phyloP scores from a whole-genome alignment of 2,113 vertebrate species.

The Vidua chalybeata region DNA sequence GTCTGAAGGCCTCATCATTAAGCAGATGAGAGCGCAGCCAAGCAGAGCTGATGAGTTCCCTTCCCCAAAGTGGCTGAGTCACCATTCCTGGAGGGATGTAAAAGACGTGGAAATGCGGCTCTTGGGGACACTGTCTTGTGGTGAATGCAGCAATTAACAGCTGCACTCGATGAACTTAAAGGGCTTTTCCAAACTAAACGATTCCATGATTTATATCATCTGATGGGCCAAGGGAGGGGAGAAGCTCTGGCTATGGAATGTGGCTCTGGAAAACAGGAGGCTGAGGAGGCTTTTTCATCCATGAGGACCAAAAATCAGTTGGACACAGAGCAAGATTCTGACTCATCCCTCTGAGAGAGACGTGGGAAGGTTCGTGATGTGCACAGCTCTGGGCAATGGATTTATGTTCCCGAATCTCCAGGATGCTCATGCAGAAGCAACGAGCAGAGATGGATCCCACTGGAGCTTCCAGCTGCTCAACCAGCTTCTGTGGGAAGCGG shows the following conservation, averaged over 20 bases:
- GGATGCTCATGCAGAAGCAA: neutral
- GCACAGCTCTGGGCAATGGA: fast-evolving
- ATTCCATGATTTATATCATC: neutral
- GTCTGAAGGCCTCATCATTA: neutral
- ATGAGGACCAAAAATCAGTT: neutral
- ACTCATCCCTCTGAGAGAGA: neutral
- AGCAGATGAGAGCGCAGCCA: neutral
- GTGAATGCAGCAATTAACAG: neutral
- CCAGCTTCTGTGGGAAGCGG: neutral
- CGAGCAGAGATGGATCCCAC: fast-evolving
- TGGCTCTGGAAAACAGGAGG: neutral
- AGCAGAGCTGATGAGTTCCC: neutral
- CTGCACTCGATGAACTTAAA: neutral
- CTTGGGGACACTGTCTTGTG: neutral
- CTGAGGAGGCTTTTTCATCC: neutral
- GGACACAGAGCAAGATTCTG: neutral
- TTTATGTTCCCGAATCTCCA: neutral
- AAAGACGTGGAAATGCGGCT: neutral
- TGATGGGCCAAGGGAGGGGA: neutral
- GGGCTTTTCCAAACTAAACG: neutral
- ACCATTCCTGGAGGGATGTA: neutral
- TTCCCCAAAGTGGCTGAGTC: neutral
- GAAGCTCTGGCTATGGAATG: fast-evolving
- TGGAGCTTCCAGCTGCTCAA: neutral
- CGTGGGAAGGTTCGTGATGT: neutral